These are phyloP conservation scores for Mormyrus iriodes DNA, from an alignment of 2,113 vertebrate genomes.

Conservation along the genomic window DNA sequence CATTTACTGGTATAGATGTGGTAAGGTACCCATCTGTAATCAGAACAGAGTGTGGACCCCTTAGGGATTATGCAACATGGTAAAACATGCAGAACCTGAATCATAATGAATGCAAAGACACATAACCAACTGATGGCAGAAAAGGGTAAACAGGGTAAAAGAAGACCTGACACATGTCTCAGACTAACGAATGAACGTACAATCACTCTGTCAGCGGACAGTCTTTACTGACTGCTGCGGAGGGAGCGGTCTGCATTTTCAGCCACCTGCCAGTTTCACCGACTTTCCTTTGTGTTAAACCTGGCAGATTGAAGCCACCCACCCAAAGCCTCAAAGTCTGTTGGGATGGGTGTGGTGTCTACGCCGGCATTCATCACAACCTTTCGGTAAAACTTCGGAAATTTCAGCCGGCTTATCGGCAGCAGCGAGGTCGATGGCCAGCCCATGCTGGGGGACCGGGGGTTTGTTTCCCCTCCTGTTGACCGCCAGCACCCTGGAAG, in stretches of 20 bases:
- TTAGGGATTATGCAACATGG: not conserved
- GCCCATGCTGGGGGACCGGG: not conserved
- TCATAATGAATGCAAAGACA: not conserved
- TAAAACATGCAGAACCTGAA: not conserved
- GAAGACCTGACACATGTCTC: not conserved
- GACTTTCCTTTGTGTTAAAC: not conserved
- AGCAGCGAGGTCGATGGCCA: not conserved
- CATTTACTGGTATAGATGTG: not conserved
- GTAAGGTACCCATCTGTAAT: not conserved
- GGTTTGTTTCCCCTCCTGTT: not conserved
- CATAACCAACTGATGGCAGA: not conserved
- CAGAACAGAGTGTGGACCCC: not conserved
- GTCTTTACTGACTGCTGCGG: not conserved
- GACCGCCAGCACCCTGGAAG: conserved; percentile 18
- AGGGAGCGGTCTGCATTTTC: not conserved
- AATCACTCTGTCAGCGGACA: not conserved
- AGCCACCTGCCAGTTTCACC: not conserved
- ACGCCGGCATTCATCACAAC: not conserved
- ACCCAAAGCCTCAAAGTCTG: not conserved
- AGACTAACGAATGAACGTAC: not conserved
- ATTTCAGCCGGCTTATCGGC: not conserved
- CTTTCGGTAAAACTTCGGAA: not conserved
- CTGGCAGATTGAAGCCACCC: not conserved
- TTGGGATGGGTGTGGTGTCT: not conserved
- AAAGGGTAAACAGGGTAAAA: not conserved